Base-by-base conservation (phyloP, 2,888 invertebrate genomes). In the Mongoloraphidia duomilia region DNA sequence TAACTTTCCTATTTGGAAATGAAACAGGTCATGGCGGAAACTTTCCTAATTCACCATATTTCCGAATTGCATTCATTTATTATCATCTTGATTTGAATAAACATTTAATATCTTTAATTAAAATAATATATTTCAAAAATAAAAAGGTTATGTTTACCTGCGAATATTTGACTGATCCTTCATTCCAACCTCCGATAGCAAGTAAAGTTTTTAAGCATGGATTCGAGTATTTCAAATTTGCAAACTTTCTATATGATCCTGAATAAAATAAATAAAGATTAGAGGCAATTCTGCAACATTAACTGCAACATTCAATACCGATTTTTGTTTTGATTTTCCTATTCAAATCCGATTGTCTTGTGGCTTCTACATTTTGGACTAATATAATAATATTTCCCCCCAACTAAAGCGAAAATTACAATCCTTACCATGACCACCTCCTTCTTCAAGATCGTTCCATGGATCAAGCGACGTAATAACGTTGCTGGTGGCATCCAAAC, bases 111-210 rank as follows among this genome's bases (percentile, higher is more conserved):
- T 17, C 4, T 17, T 17, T 3, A 17, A 17, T 3, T 17, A 17
- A 17, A 17, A 17, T 17, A 4, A 17, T 17, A 17, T 3, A 26
- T 26, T 26, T 26, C 26, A 26, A 6, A 26, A 26, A 26, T 26
- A 6, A 26, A 26, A 26, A 26, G 17, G 17, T 26, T 6, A 26
- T 6, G 26, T 26, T 50, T 54, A 71, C 68, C 34, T 62, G 55
- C 1, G 71, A 71, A 56, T 65, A 72, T 54, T 64, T 69, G 14
- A 58, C 59, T 0, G 70, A 68, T 35, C 70, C 71, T 56, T 73
- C 72, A 49, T 65, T 65, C 72, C 72, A 73, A 12, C 73, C 73
- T 2, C 73, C 73, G 44, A 74, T 64, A 1, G 72, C 71, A 3
- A 73, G 57, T 12, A 71, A 51, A 2, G 68, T 63, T 56, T 69